These are phyloP conservation scores for Chaetophractus vellerosus DNA, from an alignment of 2,797 vertebrate species.

Conservation along the genomic window DNA sequence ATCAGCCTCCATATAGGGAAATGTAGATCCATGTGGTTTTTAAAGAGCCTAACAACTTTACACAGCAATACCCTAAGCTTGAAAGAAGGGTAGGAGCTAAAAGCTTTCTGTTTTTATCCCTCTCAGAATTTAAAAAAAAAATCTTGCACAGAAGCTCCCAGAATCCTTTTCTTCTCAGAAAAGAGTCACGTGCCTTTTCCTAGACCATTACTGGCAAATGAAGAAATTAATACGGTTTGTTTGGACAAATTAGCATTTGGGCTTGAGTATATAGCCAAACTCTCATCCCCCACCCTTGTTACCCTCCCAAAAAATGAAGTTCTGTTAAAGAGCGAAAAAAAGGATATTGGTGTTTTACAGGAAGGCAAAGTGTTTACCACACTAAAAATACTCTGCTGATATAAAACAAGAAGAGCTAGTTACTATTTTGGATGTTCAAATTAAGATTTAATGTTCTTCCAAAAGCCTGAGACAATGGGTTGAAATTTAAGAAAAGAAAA, in stretches of 20 bases:
- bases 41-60: not conserved
- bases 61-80: not conserved
- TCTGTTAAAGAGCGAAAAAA: not conserved
- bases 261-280: not conserved
- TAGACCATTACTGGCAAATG: not conserved
- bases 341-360: not conserved
- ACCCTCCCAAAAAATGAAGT: not conserved
- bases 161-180: not conserved
- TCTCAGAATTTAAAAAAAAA: not conserved
- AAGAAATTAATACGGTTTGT: not conserved
- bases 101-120: not conserved
- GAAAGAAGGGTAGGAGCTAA: not conserved
- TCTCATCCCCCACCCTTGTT: too few relatives aligned
- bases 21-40: not conserved
- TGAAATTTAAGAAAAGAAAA: constrained; percentile 17
- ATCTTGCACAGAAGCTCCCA: not conserved
- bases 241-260: not conserved
- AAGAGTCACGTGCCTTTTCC: not conserved
- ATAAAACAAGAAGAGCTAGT: not conserved
- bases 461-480: not conserved
- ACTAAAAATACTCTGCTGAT: not conserved
- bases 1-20: not conserved
- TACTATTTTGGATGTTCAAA: not conserved
- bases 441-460: not conserved
- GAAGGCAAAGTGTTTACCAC: not conserved